phyloP scores from a whole-genome alignment of 2,797 vertebrate species.

The Pristis pectinata region DNA sequence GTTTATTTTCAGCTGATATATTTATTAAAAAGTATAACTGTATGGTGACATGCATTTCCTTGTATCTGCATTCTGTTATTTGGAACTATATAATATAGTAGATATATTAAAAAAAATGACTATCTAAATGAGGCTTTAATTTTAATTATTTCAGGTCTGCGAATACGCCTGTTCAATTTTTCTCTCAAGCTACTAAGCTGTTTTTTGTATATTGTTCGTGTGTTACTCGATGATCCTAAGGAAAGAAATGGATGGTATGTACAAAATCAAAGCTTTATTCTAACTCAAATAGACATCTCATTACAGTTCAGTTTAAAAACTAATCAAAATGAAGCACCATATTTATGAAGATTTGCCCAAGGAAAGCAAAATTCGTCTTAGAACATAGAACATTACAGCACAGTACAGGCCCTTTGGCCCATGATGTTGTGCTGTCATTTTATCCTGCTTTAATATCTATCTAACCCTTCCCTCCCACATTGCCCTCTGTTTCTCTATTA shows the following conservation, averaged over 20 bases:
- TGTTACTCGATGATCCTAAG: constrained; percentile 61
- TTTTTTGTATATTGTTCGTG: constrained; percentile 68
- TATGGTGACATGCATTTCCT: too few relatives aligned
- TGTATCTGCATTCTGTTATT: too few relatives aligned
- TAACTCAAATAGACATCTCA: not conserved
- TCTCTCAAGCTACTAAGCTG: constrained; percentile 74
- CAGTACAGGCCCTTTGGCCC: too few relatives aligned
- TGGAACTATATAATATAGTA: too few relatives aligned
- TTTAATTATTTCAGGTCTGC: constrained; percentile 57
- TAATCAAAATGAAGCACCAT: not conserved
- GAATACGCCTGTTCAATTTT: constrained; percentile 73
- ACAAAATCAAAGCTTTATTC: constrained; percentile 11
- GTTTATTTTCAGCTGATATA: not conserved
- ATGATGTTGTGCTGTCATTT: too few relatives aligned
- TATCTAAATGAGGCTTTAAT: not conserved
- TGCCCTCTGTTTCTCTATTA: too few relatives aligned
- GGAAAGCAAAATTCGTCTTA: not conserved
- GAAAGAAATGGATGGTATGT: constrained; percentile 63
- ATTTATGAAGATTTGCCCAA: not conserved
- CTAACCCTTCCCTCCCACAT: too few relatives aligned
- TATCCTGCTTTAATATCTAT: too few relatives aligned
- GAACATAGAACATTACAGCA: too few relatives aligned
- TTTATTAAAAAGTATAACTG: too few relatives aligned
- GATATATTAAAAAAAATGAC: too few relatives aligned
- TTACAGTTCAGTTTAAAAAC: not conserved